Base-by-base conservation (phyloP, 2,888 invertebrate species). In the Cistogaster globosa region DNA sequence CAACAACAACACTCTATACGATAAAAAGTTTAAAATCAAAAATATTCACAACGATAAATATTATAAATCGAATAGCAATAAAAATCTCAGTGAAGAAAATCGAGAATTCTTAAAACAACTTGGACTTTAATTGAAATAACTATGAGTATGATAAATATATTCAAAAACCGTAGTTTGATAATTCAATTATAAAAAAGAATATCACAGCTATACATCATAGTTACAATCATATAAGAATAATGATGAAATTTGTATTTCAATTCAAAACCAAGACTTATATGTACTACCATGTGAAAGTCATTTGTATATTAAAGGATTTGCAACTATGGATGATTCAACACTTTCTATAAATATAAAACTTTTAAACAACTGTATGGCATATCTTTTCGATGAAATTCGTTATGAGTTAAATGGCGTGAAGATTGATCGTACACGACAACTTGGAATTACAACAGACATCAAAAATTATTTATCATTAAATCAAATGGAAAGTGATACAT, bases 321-420 rank as follows among this genome's bases (percentile, higher is more conserved):
- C 82, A 74, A 72, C 75, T 12, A 86, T 2, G 26, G 26, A 26
- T 26, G 26, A 26, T 26, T 26, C 26, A 26, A 26, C 26, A 26
- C 2, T 77, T 78, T 12, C 62, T 85, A 5, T 14, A 42, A 42
- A 42, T 26, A 42, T 26, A 26, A 26, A 26, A 26, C 26, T 42
- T 42, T 45, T 20, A 26, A 90, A 89, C 77, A 90, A 90, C 83
- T 87, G 87, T 51, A 78, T 89, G n/a, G 87, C 88, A 16, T 88
- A 89, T 86, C 65, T 91, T 11, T 91, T 91, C 84, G 89, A 90
- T 77, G 89, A 89, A 87, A 89, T 91, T 74, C 88, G 90, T 8
- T 92, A 91, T 87, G 90, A 91, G 84, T 36, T 91, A 14, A 91
- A 90, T 83, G 90, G 89, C 38, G 84, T 89, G n/a, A 89, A 90